These are phyloP conservation scores for Zeugodacus cucurbitae DNA, from an alignment of 1,140 invertebrate genomes.

Conservation along the genomic window DNA sequence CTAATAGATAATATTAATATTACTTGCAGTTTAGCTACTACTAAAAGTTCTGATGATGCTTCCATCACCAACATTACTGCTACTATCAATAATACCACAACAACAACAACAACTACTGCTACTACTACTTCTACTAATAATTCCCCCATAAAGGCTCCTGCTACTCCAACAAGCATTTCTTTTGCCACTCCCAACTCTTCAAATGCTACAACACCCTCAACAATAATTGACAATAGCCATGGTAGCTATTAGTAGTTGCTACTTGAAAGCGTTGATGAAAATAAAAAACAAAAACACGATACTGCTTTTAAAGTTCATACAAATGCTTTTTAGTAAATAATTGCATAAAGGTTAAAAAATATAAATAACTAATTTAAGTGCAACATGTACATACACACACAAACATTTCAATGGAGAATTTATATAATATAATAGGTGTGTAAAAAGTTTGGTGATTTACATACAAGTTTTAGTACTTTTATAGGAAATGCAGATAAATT, in stretches of 20 bases:
- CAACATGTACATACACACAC: no score
- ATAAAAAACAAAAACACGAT: no score
- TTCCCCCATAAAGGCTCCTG: neutral
- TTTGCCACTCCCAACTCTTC: constrained; percentile 16
- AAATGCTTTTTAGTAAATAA: no score
- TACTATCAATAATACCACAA: neutral
- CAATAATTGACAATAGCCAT: constrained; percentile 29
- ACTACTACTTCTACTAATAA: constrained; percentile 15
- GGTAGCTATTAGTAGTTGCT: neutral
- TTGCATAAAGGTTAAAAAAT: no score
- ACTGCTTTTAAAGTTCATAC: no score
- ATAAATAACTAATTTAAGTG: no score
- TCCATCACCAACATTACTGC: neutral
- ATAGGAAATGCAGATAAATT: no score
- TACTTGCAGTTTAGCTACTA: constrained; percentile 14
- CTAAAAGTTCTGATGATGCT: neutral
- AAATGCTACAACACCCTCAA: neutral
- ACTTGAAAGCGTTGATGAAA: no score
- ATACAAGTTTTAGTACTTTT: no score
- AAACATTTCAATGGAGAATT: no score
- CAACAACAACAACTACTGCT: constrained; percentile 22
- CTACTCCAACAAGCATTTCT: constrained; percentile 2
- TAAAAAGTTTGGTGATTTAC: no score
- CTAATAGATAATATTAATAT: neutral
- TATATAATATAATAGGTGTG: no score